Conservation (phyloP, 2,113 vertebrate genomes). For the Papio anubis region DNA sequence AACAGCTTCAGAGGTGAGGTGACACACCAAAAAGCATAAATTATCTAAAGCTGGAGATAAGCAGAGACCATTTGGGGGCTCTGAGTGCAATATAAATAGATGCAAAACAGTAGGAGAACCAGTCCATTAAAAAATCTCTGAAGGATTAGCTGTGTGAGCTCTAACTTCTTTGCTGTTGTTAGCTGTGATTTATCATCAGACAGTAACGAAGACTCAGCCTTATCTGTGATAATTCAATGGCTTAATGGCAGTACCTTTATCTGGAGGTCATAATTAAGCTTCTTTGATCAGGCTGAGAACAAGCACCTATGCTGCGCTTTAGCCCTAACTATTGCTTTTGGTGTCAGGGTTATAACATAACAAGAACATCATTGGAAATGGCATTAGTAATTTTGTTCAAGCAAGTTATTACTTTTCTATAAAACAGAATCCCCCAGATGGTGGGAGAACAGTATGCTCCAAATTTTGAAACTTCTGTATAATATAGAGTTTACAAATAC, state of each 20-base stretch:
- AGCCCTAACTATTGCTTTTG: constrained; percentile 68
- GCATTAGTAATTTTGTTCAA: constrained; percentile 70
- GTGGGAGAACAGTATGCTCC: background rate
- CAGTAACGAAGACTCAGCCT: constrained; percentile 77
- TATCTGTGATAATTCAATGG: constrained; percentile 86
- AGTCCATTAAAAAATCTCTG: constrained; percentile 81
- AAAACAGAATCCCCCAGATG: constrained; percentile 57
- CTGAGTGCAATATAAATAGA: constrained; percentile 84
- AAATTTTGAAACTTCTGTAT: constrained; percentile 57
- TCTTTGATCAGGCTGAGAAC: constrained; percentile 84
- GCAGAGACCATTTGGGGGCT: constrained; percentile 82
- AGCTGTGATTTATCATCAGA: constrained; percentile 84
- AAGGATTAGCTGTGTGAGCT: constrained; percentile 84
- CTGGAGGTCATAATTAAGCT: constrained; percentile 87
- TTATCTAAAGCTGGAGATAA: constrained; percentile 87
- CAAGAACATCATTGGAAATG: constrained; percentile 78
- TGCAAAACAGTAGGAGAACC: constrained; percentile 82
- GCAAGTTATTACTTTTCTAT: constrained; percentile 72
- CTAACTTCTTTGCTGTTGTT: constrained; percentile 82
- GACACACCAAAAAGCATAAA: constrained; percentile 85
- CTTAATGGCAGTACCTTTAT: constrained; percentile 85
- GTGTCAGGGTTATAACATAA: constrained; percentile 68
- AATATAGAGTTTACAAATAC: constrained; percentile 16
- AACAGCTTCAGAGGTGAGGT: constrained; percentile 81
- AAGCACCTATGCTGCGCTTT: constrained; percentile 78